Percentiles rank a stretch among this genome's conserved stretches.
Conservation (phyloP, 2,797 vertebrate species). For the Falco peregrinus region DNA sequence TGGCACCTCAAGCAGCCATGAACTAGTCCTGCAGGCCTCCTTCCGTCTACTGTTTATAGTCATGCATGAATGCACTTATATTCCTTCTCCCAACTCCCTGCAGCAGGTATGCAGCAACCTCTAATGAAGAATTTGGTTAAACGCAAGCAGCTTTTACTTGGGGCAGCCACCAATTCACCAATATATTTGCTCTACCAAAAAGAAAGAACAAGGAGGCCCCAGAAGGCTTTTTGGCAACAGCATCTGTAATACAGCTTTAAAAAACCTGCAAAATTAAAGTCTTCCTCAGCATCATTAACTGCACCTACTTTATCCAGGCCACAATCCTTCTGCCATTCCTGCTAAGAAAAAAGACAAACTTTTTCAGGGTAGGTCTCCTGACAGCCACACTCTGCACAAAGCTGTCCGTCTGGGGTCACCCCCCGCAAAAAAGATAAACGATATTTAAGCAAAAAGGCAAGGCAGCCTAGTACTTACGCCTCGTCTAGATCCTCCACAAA, state of each 20-base stretch:
- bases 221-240: neutral
- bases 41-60: neutral
- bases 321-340: neutral
- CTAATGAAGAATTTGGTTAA: neutral
- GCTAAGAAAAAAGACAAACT: neutral
- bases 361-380: neutral
- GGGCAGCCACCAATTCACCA: neutral
- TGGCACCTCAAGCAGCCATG: neutral
- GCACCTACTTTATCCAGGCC: neutral
- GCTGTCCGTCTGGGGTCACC: accelerated
- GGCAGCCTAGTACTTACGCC: constrained; percentile 73
- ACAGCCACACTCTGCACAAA: neutral
- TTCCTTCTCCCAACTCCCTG: accelerated
- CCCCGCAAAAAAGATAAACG: accelerated
- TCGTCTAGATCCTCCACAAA: constrained; percentile 81
- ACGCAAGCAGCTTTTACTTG: neutral
- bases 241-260: neutral
- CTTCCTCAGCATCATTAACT: neutral
- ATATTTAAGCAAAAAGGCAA: neutral
- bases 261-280: neutral
- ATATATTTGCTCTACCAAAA: neutral
- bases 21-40: neutral
- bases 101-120: accelerated
- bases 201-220: neutral
- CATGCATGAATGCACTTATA: neutral